Evolutionary conservation across 2,888 invertebrate species (phyloP), one percentile per base, ranked within the genome.

Genomic region (Ctena decussata): DNA sequence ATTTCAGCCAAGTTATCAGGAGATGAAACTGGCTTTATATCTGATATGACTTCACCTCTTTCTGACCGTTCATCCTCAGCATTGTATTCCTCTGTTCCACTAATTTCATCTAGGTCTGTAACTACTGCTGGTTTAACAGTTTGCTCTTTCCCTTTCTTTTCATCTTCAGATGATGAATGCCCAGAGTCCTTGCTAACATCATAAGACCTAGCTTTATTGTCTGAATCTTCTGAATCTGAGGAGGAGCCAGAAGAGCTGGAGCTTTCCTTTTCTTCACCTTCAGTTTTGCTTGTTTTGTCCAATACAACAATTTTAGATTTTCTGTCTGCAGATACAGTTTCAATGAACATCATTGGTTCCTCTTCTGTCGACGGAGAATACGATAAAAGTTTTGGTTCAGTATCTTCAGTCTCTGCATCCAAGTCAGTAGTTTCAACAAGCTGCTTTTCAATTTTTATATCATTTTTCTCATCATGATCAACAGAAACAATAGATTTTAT

Each of bases 191-290:
- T 72, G 44, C 39, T 32, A 11, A 77, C 49, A 41, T 73, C 78
- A 35, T 35, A 49, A n/a, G 46, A 44, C 70, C n/a, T 53, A 35
- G 32, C 11, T 75, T 80, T 69, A 49, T 69, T 39, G 35, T 44
- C 73, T 44, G 77, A 70, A n/a, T 78, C 71, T 12, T 12, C 65
- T 18, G 32, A 32, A 35, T 65, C 65, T 35, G 96, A 96, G 93
- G 96, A 96, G 30, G 96, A 96, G 95, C 96, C 96, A 91, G 95
- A 96, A 39, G 96, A 95, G 2, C 96, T 65, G 96, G 71, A 57
- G n/a, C 69, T 44, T 70, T 57, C 77, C 24, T 77, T 44, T 46
- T 70, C 44, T 18, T 70, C 71, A 12, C 69, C 37, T 24, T 27
- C 41, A 5, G n/a, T 73, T 74, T 11, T 6, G 2, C 6, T 15